Conservation (phyloP, 2,113 vertebrate genomes). For the Cygnus atratus region DNA sequence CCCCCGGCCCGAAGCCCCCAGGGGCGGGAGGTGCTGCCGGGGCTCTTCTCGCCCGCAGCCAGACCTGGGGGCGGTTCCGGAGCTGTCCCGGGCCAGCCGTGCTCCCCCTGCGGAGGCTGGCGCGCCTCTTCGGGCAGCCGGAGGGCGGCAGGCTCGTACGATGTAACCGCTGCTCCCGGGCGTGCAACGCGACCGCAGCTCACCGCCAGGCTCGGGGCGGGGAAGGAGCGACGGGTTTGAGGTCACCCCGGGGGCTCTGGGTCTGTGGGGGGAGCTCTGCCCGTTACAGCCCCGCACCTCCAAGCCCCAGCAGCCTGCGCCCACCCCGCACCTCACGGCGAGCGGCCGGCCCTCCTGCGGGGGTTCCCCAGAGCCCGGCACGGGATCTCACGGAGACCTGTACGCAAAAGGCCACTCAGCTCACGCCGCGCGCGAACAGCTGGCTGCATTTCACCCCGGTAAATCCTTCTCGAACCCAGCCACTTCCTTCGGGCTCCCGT, state of each 20-base stretch:
- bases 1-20: fast-evolving
- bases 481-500: not conserved
- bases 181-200: not conserved
- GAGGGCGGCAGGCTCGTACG: not conserved
- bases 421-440: not conserved
- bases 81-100: not conserved
- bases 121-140: fast-evolving
- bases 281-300: not conserved
- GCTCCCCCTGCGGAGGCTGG: not conserved
- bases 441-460: not conserved
- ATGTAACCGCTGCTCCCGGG: not conserved
- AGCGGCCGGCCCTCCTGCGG: not conserved
- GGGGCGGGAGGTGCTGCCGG: too few species aligned
- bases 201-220: not conserved
- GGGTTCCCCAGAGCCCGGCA: not conserved
- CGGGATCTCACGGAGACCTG: not conserved
- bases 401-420: not conserved
- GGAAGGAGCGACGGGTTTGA: too few species aligned
- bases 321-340: not conserved
- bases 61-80: not conserved
- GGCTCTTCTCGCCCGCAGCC: not conserved
- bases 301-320: not conserved
- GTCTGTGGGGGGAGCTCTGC: not conserved
- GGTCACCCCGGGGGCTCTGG: not conserved
- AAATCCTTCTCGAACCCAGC: not conserved